Percentiles rank a stretch among this genome's conserved stretches.
These are phyloP conservation scores for Aspidiotus destructor DNA, from an alignment of 2,888 invertebrate genomes.

Conservation along the genomic window DNA sequence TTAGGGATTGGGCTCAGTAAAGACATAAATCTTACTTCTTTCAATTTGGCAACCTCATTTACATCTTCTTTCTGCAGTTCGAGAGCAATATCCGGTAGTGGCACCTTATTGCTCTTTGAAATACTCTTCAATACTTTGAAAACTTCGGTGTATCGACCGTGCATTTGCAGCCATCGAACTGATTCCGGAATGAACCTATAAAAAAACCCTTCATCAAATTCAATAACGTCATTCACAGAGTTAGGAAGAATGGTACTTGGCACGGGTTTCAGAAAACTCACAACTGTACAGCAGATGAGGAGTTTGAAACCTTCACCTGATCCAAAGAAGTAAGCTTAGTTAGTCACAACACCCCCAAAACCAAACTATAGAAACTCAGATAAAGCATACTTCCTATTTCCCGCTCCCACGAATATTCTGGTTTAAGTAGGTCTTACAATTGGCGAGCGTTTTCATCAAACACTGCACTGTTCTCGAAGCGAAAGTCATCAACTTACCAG, in stretches of 20 bases:
- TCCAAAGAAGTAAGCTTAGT: background rate
- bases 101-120: constrained; percentile 40
- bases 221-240: background rate
- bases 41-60: background rate
- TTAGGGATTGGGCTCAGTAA: too few species aligned
- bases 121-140: constrained; percentile 40
- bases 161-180: constrained; percentile 43
- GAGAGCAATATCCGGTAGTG: constrained; percentile 34
- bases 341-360: background rate
- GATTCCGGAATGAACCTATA: constrained; percentile 44
- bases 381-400: too few species aligned
- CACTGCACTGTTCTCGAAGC: background rate
- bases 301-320: too few species aligned
- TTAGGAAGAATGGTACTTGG: background rate
- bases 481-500: constrained; percentile 43
- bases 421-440: background rate
- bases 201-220: background rate
- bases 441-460: background rate
- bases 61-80: constrained; percentile 19
- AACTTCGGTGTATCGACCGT: constrained; percentile 41
- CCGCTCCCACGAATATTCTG: background rate
- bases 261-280: background rate
- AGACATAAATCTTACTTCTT: too few species aligned
- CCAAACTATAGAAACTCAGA: too few species aligned
- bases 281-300: too few species aligned